Base-by-base conservation (phyloP, 2,888 invertebrate species). In the Epinotia ramella region DNA sequence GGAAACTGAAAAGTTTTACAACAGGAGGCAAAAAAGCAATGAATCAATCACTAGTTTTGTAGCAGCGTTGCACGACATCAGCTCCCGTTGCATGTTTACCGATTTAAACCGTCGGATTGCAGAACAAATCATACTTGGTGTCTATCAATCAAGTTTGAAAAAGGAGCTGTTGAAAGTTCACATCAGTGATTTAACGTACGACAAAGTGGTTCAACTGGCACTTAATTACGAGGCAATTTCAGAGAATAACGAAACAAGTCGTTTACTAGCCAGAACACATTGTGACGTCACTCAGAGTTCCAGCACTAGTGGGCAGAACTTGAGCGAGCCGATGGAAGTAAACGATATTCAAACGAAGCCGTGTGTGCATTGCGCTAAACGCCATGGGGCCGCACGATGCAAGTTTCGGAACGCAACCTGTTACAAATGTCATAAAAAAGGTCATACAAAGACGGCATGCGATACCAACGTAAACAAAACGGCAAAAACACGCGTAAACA, bases 1-100 rank as follows among this genome's bases (percentile, higher is more conserved):
- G 33, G 64, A 77, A 76, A 73, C 67, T 2, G 63, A 67, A 28
- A 68, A 68, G 28, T 72, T 76, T 59, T 67, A 73, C 28, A 60
- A 73, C 60, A 53, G 64, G 63, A 73, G 20, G 13, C 63, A 76
- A 46, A 20, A 16, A 57, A 18, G 64, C 44, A 62, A 65, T 24
- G 65, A 65, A 40, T 49, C 65, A 12, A 65, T 65, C 13, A 65
- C 65, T 16, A 53, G 13, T 65, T 65, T 65, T 49, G 49, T 65
- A 13, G 65, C 65, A 24, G 65, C 65, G 16, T 65, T 65, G 49
- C 65, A 65, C 49, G 65, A 65, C 49, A 65, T 65, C 13, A 65
- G 65, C 16, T 65, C 65, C 13, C 46, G 49, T 49, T 65, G 65
- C 16, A 20, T 18, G 16, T 65, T 65, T 49, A 12, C 18, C 13